Evolutionary conservation across 2,113 vertebrate species (phyloP), one percentile per base, ranked within the genome.

Genomic region (Sebastes schlegelii): DNA sequence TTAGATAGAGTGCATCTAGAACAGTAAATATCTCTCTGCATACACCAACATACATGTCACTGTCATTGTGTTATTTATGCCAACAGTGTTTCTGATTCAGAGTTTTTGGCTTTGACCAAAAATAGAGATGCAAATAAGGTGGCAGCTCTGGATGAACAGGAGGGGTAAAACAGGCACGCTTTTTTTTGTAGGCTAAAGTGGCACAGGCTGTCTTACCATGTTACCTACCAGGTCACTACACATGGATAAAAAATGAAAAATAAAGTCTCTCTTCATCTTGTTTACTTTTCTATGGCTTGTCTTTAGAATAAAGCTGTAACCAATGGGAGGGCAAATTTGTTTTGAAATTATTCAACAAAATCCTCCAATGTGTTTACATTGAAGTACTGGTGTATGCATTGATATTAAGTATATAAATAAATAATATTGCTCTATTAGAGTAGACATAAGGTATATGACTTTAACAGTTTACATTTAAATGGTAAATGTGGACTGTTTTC

Each of bases 51-150:
- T 9, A 72, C 55, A 58, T 58, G 6, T 21, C 21, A 63, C 12
- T 34, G 40, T 54, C 58, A 55, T 57, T 8, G 5, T 42, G 9
- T 49, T 66, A 48, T 42, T 58, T 42, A 58, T 1, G 13, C 12
- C 52, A 42, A 60, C 23, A 48, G 8, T 55, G 12, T 66, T 23
- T 58, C 12, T 49, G 6, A 79, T n/a, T 23, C 19, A 45, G 52
- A n/a, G 13, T n/a, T 60, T 34, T 52, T 40, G 23, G 60, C 23
- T 40, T 42, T 58, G 52, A 74, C 23, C 52, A 72, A 80, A 75
- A 69, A 77, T 34, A 81, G 72, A 74, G 14, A 82, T 61, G 43
- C 34, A 71, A 70, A 73, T 21, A 40, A 14, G 8, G 0, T 52
- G 40, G n/a, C 43, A 52, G 49, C 43, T 64, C 4, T 63, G 55